Evolutionary conservation across 2,797 vertebrate genomes (phyloP).

Genomic region (Myotis pilosus): DNA sequence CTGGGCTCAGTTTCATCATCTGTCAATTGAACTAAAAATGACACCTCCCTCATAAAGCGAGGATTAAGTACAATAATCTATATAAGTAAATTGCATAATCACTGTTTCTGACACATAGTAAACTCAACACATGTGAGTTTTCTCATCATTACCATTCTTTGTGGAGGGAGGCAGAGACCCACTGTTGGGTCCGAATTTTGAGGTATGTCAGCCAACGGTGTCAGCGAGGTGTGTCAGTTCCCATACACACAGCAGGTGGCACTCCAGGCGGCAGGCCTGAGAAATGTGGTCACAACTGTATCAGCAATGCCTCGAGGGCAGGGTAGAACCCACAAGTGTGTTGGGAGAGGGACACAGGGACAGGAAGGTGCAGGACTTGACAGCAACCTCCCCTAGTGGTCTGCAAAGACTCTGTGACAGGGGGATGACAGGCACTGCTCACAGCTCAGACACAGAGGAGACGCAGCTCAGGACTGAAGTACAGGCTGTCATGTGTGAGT

Average conservation of each 20-base stretch:
- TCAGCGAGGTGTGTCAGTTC: background rate
- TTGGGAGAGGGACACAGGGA: background rate
- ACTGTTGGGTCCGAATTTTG: fast-evolving
- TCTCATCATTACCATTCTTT: background rate
- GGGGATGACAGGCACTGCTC: background rate
- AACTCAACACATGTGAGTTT: background rate
- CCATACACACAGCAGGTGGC: background rate
- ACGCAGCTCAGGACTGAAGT: background rate
- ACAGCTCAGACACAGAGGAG: background rate
- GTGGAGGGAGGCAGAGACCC: background rate
- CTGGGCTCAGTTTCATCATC: conserved; percentile 2
- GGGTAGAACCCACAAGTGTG: background rate
- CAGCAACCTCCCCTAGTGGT: background rate
- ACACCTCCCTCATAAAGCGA: background rate
- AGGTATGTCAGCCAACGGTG: background rate
- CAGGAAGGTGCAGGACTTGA: background rate
- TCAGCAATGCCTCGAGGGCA: background rate
- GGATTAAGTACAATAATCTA: conserved; percentile 2
- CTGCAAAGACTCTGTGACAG: background rate
- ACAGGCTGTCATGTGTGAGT: background rate
- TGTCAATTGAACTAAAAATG: conserved; percentile 50
- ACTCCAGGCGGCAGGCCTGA: background rate
- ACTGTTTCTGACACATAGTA: background rate
- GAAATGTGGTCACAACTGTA: background rate
- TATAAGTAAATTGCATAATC: background rate